Evolutionary conservation across 2,888 invertebrate genomes (phyloP).

Genomic region (Patella caerulea): DNA sequence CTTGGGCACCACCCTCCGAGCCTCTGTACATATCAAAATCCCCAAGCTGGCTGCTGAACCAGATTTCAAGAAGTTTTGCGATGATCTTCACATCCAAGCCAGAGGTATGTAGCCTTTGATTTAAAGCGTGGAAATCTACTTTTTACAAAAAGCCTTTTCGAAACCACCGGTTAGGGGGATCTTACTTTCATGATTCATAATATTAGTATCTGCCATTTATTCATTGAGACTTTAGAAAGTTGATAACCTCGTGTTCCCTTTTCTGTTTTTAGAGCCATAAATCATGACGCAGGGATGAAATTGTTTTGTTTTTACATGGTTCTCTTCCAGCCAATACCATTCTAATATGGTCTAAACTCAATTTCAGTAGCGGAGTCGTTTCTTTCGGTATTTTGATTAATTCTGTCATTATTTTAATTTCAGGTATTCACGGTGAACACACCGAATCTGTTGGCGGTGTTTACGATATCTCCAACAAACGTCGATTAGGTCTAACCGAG

Average conservation of each 20-base stretch:
- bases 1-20: constrained; percentile 92
- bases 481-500: constrained; percentile 62
- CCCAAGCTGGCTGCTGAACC: constrained; percentile 82
- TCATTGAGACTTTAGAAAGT: too few relatives aligned
- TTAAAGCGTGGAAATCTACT: too few relatives aligned
- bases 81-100: constrained; percentile 83
- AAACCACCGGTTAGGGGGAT: too few relatives aligned
- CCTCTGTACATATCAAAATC: constrained; percentile 92
- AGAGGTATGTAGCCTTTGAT: constrained; percentile 72
- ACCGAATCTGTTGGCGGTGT: constrained; percentile 62
- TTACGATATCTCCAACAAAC: constrained; percentile 64
- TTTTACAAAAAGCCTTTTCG: too few relatives aligned
- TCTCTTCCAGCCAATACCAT: too few relatives aligned
- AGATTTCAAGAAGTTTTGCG: constrained; percentile 83
- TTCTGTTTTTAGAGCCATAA: neutral
- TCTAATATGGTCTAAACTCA: too few relatives aligned
- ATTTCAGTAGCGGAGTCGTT: neutral
- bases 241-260: neutral
- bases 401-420: neutral
- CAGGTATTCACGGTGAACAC: constrained; percentile 62
- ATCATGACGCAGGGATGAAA: too few relatives aligned
- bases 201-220: too few relatives aligned
- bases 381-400: neutral
- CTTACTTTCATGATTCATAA: too few relatives aligned
- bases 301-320: too few relatives aligned